phyloP scores from a whole-genome alignment of 2,797 vertebrate species.

The Pelobates cultripes region DNA sequence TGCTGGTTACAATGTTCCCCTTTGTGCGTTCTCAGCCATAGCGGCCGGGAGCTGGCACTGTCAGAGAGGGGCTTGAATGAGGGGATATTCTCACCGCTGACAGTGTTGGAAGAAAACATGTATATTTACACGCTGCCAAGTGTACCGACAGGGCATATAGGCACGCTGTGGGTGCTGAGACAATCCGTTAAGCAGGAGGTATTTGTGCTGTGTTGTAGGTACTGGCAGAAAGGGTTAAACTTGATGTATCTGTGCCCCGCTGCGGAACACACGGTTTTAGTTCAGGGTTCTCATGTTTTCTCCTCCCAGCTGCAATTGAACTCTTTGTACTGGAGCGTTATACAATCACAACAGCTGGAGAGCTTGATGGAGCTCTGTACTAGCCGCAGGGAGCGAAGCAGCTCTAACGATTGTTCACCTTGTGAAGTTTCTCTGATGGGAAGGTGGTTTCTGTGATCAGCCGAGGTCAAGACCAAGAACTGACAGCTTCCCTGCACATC shows the following conservation, averaged over 20 bases:
- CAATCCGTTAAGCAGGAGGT: too few relatives aligned
- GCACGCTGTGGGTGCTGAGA: too few relatives aligned
- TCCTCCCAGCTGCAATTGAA: background rate
- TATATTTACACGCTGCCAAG: too few relatives aligned
- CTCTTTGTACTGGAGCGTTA: background rate
- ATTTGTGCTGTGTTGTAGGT: too few relatives aligned
- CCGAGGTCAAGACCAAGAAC: background rate
- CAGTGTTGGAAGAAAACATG: too few relatives aligned
- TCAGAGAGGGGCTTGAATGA: too few relatives aligned
- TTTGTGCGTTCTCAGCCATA: too few relatives aligned
- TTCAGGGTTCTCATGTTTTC: conserved; percentile 1
- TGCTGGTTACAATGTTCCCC: too few relatives aligned
- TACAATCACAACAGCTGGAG: background rate
- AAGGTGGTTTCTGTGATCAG: background rate
- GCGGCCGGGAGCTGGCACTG: too few relatives aligned
- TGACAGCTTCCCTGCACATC: background rate
- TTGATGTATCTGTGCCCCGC: too few relatives aligned
- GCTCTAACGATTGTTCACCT: conserved; percentile 8
- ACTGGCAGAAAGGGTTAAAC: background rate
- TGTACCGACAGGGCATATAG: too few relatives aligned
- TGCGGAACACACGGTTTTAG: background rate
- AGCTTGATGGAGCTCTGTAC: background rate
- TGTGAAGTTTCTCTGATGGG: background rate
- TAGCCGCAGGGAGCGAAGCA: background rate
- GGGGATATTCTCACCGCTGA: too few relatives aligned